Evolutionary conservation across 1,140 invertebrate species (phyloP).

Genomic region (Temnothorax curvispinosus): DNA sequence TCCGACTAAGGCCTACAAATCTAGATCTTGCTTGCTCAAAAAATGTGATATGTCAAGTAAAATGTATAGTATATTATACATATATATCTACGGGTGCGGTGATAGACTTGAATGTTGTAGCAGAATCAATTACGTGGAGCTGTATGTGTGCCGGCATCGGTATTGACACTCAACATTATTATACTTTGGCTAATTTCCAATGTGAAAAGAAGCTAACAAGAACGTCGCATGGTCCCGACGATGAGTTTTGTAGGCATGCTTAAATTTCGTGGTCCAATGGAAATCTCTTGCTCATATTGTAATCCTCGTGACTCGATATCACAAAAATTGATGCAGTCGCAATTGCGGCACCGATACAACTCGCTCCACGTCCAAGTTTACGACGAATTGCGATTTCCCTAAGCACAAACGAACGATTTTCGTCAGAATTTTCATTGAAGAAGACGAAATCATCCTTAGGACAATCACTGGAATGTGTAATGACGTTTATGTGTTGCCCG

Average conservation of each 20-base stretch:
- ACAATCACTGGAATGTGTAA: constrained; percentile 47
- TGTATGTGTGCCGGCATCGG: constrained; percentile 50
- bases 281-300: not conserved
- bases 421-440: not conserved
- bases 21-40: constrained; percentile 71
- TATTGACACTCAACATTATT: not conserved
- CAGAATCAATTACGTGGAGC: constrained; percentile 62
- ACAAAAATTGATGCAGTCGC: not conserved
- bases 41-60: constrained; percentile 78
- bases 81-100: constrained; percentile 64
- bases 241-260: constrained; percentile 43
- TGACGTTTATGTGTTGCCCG: not conserved
- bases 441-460: not conserved
- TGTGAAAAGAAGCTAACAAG: constrained; percentile 1
- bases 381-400: constrained; percentile 10
- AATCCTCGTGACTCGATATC: not conserved
- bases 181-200: not conserved
- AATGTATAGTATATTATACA: constrained; percentile 64
- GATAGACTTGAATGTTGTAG: constrained; percentile 68
- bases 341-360: constrained; percentile 51
- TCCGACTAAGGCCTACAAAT: constrained; percentile 69
- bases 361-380: constrained; percentile 42
- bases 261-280: constrained; percentile 1
- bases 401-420: constrained; percentile 59
- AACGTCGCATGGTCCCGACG: constrained; percentile 32